These are phyloP conservation scores for Trematocara caparti DNA, from an alignment of 2,797 vertebrate species.

Conservation along the genomic window DNA sequence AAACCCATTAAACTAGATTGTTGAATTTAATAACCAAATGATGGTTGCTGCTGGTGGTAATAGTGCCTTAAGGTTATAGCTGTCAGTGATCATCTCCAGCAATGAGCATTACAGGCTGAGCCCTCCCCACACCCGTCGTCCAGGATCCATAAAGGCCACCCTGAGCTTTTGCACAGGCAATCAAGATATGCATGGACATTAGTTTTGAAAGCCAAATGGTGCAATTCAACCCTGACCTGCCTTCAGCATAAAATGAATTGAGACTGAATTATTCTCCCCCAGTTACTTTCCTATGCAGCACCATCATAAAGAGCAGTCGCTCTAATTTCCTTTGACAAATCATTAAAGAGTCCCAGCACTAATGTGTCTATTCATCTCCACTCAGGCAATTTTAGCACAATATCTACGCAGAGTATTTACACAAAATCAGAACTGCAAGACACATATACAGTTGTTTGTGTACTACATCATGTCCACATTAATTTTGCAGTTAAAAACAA, in stretches of 20 bases:
- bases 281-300: slow-evolving; percentile 66
- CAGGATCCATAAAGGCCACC: slow-evolving; percentile 76
- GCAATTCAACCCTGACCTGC: slow-evolving; percentile 78
- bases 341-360: slow-evolving; percentile 66
- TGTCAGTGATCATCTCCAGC: slow-evolving; percentile 78
- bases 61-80: slow-evolving; percentile 75
- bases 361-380: slow-evolving; percentile 63
- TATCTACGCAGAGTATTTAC: neutral
- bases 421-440: neutral
- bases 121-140: slow-evolving; percentile 59
- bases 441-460: neutral
- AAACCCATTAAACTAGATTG: slow-evolving; percentile 67
- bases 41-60: slow-evolving; percentile 75
- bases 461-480: neutral
- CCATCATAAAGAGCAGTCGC: slow-evolving; percentile 59
- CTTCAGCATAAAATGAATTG: slow-evolving; percentile 72
- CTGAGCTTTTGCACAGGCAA: slow-evolving; percentile 77
- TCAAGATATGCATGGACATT: slow-evolving; percentile 78
- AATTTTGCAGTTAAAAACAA: neutral
- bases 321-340: slow-evolving; percentile 79
- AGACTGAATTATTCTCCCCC: slow-evolving; percentile 72
- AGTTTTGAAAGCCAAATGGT: slow-evolving; percentile 78
- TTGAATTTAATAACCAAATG: slow-evolving; percentile 75
- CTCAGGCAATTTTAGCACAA: slow-evolving; percentile 45
- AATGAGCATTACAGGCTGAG: slow-evolving; percentile 71